phyloP scores from a whole-genome alignment of 2,797 vertebrate species.

The Rhynchonycteris naso region DNA sequence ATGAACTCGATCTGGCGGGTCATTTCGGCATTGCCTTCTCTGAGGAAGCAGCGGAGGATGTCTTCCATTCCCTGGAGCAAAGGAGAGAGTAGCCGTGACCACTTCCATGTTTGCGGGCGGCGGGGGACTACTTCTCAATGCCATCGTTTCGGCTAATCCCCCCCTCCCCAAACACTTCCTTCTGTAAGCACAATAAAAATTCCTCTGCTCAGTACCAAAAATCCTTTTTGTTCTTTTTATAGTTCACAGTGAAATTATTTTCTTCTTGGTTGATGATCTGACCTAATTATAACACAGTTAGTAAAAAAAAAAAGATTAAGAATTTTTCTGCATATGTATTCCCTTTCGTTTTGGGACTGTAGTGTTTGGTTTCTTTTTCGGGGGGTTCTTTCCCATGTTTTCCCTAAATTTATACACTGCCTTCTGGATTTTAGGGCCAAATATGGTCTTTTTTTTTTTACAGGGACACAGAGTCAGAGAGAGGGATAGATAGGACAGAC shows the following conservation, averaged over 20 bases:
- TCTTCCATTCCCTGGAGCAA: slow-evolving; percentile 94
- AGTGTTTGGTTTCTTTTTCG: background rate
- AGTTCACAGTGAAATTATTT: slow-evolving; percentile 18
- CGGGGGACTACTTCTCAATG: background rate
- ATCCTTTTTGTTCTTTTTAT: slow-evolving; percentile 2
- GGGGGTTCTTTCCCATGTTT: background rate
- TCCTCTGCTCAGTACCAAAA: background rate
- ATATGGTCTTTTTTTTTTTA: background rate
- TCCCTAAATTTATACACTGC: background rate
- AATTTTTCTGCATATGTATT: background rate
- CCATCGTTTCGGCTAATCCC: background rate
- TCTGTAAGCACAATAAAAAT: background rate
- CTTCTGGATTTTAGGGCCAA: slow-evolving; percentile 13
- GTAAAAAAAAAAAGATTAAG: background rate
- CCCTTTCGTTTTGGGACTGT: background rate
- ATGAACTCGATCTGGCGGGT: slow-evolving; percentile 95
- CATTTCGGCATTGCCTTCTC: slow-evolving; percentile 93
- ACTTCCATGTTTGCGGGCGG: background rate
- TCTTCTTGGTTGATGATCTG: slow-evolving; percentile 29
- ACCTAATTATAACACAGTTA: background rate
- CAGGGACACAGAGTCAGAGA: no score
- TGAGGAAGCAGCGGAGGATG: slow-evolving; percentile 94
- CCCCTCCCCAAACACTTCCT: background rate
- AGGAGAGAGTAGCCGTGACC: slow-evolving; percentile 62
- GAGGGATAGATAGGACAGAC: no score